Base-by-base conservation (phyloP, 2,888 invertebrate genomes). In the Monochamus alternatus region DNA sequence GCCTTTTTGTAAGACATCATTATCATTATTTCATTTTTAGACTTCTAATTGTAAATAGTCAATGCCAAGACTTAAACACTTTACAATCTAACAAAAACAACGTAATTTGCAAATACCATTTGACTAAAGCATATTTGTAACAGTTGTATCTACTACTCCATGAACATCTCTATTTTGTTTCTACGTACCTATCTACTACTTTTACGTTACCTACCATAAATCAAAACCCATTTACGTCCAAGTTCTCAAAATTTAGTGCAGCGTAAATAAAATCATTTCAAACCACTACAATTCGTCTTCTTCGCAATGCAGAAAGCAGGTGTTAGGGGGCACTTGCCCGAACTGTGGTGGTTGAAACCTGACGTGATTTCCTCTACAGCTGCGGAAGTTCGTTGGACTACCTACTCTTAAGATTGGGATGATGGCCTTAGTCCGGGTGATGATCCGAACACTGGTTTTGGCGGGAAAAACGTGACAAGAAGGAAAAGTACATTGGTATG, bases 311-410 rank as follows among this genome's bases (percentile, higher is more conserved):
- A 75, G 68, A 67, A 68, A 72, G 79, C 79, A 79, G 79, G 79
- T 77, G 79, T 65, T 62, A 69, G 55, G 72, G 70, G 68, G 73
- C 77, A 77, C 79, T 77, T 79, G 77, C 64, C 74, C 74, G 60
- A 77, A 77, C 63, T 75, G 70, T 73, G 71, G 75, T 75, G 66
- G 74, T 79, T 75, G 58, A 72, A 73, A 55, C 66, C 70, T 69
- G 75, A 76, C 73, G 77, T 79, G 79, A 79, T 79, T 79, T 79
- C 77, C 79, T 79, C 67, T 63, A 62, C 77, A 78, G 78, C 75
- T 76, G 77, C 73, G 77, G 79, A 77, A 79, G 77, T 79, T 74
- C 79, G 77, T 79, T 76, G 77, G 73, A 69, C 73, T 74, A 70
- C 74, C 74, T 74, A 64, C 74, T 59, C 70, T 74, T 44, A 63